Base-by-base conservation (phyloP, 2,797 vertebrate genomes). In the Hoplostethus mediterraneus region DNA sequence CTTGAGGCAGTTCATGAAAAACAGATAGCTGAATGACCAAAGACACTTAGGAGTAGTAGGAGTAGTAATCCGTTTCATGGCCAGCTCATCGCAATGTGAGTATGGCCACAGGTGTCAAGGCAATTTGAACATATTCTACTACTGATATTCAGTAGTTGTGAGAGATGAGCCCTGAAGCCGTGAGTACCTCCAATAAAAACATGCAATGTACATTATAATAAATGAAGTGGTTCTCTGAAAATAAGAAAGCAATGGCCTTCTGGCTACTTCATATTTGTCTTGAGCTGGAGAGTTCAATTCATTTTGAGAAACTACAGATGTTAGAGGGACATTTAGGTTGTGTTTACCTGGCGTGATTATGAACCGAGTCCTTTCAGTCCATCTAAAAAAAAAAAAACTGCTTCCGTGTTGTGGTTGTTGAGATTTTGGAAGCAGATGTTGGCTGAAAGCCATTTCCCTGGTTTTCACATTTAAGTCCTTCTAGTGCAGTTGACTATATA, bases 1-100 rank as follows among this genome's bases (percentile, higher is more conserved):
- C 70, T 80, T 52, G 55, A 70, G 48, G 38, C 74, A 75, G 61
- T 65, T 88, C 58, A 63, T 54, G 53, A 80, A 74, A 80, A 74
- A 63, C 16, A 47, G n/a, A 17, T n/a, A 28, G 68, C 54, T 70
- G 69, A 84, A 79, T 64, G 62, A 58, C 6, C 45, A 63, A 65
- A 76, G 67, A 73, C 33, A 68, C 30, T 57, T 63, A 12, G 61
- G 33, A 36, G 33, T 36, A 36, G 4, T 7, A 36, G 21, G 21
- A 21, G 21, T 21, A 21, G 21, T 21, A 21, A 2, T 2, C 33
- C 56, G 40, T 25, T 57, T 42, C 36, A 59, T 17, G 3, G 38
- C 31, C 56, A 63, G 30, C 25, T 73, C 62, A 4, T 12, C 48
- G 71, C 54, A 54, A 30, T n/a, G 30, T 21, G 17, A 78, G 5